phyloP scores from a whole-genome alignment of 2,113 vertebrate genomes.

The Gobiocypris rarus region DNA sequence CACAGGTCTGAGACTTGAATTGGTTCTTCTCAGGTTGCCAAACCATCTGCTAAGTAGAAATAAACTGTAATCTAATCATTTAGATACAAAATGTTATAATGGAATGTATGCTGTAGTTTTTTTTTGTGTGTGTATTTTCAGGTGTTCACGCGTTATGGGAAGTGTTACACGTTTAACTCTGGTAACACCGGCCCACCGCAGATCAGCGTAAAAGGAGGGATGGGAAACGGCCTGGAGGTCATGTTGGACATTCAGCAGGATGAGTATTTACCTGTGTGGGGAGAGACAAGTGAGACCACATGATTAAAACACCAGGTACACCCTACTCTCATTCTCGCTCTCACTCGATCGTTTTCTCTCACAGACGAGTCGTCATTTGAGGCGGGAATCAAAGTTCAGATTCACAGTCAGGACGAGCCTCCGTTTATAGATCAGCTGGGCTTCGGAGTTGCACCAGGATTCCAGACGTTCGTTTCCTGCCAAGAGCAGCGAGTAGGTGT shows the following conservation, averaged over 20 bases:
- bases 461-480: slow-evolving; percentile 98
- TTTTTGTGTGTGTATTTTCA: slow-evolving; percentile 63
- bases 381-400: slow-evolving; percentile 97
- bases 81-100: not conserved
- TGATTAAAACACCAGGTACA: not conserved
- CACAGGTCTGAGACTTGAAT: not conserved
- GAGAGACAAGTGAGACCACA: slow-evolving; percentile 86
- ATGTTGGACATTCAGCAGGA: slow-evolving; percentile 99
- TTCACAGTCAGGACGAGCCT: slow-evolving; percentile 96
- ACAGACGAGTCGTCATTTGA: slow-evolving; percentile 96
- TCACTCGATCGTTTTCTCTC: slow-evolving; percentile 25
- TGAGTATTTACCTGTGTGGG: slow-evolving; percentile 96
- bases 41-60: not conserved
- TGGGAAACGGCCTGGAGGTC: slow-evolving; percentile 95
- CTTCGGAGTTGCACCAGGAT: slow-evolving; percentile 94
- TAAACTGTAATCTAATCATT: not conserved
- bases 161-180: slow-evolving; percentile 97
- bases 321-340: not conserved
- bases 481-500: slow-evolving; percentile 86
- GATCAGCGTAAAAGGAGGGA: slow-evolving; percentile 94
- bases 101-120: not conserved
- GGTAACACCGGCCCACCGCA: slow-evolving; percentile 83
- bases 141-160: slow-evolving; percentile 97
- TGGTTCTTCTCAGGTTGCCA: not conserved
- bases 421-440: slow-evolving; percentile 96